Evolutionary conservation across 1,140 invertebrate genomes (phyloP).

Genomic region (Thaumatotibia leucotreta): DNA sequence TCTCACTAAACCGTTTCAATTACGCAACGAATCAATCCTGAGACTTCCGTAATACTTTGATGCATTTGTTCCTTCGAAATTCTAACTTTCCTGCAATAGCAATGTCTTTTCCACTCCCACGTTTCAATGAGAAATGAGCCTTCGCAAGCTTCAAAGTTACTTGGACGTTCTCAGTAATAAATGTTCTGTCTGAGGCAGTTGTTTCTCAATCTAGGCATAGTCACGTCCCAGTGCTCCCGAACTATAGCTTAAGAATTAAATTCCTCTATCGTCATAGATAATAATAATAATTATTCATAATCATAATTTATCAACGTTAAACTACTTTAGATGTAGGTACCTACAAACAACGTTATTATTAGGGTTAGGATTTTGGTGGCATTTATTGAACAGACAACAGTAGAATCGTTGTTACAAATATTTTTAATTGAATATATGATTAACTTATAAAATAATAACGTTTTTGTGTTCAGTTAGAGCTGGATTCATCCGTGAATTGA

Average conservation of each 20-base stretch:
- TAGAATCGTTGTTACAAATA: too few relatives aligned
- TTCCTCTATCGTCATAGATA: background rate
- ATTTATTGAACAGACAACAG: too few relatives aligned
- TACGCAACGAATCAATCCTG: background rate
- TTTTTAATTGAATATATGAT: too few relatives aligned
- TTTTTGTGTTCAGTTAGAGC: too few relatives aligned
- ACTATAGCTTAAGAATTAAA: background rate
- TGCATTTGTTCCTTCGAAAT: background rate
- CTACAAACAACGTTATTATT: too few relatives aligned
- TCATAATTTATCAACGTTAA: too few relatives aligned
- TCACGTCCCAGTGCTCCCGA: background rate
- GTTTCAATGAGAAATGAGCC: background rate
- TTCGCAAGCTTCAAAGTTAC: background rate
- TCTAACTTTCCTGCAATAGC: background rate
- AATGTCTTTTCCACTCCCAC: background rate
- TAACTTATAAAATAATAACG: too few relatives aligned
- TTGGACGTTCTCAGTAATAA: background rate
- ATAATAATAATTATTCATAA: too few relatives aligned
- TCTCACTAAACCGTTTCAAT: background rate
- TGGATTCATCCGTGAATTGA: too few relatives aligned
- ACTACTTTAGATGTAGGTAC: too few relatives aligned
- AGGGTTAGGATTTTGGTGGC: too few relatives aligned
- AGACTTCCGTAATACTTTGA: background rate
- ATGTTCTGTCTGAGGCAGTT: background rate
- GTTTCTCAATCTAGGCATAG: background rate